Conservation (phyloP, 2,888 invertebrate species). For the Epinotia nisella region DNA sequence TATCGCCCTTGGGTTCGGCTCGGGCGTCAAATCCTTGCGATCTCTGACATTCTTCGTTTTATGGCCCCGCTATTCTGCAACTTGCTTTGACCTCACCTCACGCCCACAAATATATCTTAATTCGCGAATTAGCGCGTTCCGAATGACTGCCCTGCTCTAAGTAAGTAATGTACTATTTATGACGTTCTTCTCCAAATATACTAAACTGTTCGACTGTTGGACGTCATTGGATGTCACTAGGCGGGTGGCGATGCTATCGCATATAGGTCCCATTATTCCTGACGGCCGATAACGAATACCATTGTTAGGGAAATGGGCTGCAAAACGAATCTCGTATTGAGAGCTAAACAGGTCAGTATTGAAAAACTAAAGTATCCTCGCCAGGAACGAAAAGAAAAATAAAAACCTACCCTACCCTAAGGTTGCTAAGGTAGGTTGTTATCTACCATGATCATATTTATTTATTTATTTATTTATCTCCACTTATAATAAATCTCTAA, state of each 20-base stretch:
- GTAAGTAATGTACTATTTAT: background rate
- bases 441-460: no score
- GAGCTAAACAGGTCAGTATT: background rate
- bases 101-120: no score
- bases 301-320: slow-evolving; percentile 6
- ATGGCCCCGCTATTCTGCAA: no score
- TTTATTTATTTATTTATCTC: no score
- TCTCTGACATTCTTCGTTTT: no score
- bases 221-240: slow-evolving; percentile 9
- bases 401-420: background rate
- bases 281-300: background rate
- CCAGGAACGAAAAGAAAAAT: background rate
- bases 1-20: no score
- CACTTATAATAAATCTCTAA: no score
- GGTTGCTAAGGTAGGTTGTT: no score
- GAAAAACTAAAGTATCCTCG: background rate
- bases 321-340: background rate
- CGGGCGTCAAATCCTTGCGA: no score
- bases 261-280: slow-evolving; percentile 9
- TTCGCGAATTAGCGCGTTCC: no score
- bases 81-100: no score
- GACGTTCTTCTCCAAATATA: background rate
- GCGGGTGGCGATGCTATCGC: background rate
- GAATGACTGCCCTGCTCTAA: no score
- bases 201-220: background rate